A percentile compares a stretch with the other conserved stretches of the same genome.
Evolutionary conservation across 2,888 invertebrate species (phyloP).

Genomic region (Herminia tarsipennalis): DNA sequence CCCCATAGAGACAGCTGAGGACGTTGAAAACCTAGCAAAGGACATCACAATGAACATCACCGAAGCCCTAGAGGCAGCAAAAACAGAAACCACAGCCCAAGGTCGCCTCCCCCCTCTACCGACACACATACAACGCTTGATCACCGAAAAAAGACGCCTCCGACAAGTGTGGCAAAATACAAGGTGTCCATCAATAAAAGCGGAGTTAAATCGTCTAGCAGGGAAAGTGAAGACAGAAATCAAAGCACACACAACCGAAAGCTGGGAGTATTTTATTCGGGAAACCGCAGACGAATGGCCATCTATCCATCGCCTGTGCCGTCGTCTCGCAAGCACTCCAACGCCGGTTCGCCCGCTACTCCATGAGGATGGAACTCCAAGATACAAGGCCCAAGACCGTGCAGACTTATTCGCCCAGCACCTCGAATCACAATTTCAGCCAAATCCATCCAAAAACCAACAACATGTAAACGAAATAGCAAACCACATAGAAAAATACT

Average conservation of each 20-base stretch:
- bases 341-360: background rate
- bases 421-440: background rate
- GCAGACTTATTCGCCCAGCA: background rate
- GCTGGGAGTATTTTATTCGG: background rate
- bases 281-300: background rate
- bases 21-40: background rate
- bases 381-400: background rate
- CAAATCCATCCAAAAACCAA: background rate
- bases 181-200: background rate
- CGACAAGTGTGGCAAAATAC: background rate
- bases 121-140: background rate
- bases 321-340: background rate
- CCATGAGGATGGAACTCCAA: background rate
- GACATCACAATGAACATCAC: background rate
- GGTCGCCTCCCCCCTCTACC: background rate
- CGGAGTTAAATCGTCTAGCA: background rate
- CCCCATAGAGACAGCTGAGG: background rate
- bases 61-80: conserved; percentile 67
- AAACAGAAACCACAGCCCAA: background rate
- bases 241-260: background rate
- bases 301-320: background rate
- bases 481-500: background rate
- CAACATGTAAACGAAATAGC: background rate
- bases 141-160: background rate
- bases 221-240: background rate